Base-by-base conservation (phyloP, 2,113 vertebrate species). In the Silurus asotus region DNA sequence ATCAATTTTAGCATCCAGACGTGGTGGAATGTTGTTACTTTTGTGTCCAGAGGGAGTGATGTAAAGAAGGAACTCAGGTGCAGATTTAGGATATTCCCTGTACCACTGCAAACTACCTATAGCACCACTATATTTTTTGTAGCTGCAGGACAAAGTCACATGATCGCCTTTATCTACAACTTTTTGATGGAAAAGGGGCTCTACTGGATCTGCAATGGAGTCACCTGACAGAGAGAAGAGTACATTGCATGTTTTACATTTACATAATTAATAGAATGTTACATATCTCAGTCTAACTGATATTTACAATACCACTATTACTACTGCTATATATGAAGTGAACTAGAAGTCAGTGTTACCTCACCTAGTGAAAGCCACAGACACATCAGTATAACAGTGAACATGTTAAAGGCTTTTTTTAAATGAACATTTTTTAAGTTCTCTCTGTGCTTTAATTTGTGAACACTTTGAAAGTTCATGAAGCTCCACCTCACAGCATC, bases 121-220 rank as follows among this genome's bases (percentile, higher is more conserved):
- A n/a, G 45, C 69, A 82, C 61, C 84, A 88, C 8, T 61, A 28
- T 37, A 37, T 37, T 62, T 5, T 55, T 53, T 80, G 13, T 84
- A 88, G n/a, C 49, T 84, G 49, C 82, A 85, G 28, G 77, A 88
- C 53, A 84, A 20, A 14, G 4, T 80, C 80, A 84, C 76, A 64
- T 4, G 4, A 25, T 65, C 62, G 25, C 23, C n/a, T 65, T 65
- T n/a, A 65, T 65, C 62, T 65, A 25, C 62, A 25, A 25, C 23
- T 25, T 65, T 25, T 3, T 25, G n/a, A 25, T 8, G n/a, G 10
- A 11, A 4, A 65, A 25, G 23, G 55, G 49, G 1, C 74, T 23
- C 20, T n/a, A 76, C 14, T 53, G 49, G 4, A 55, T 76, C 49
- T 25, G 48, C 48, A 4, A 25, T 70, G 5, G 67, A 45, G 67